These are phyloP conservation scores for Pantelozetes paolii DNA, from an alignment of 2,888 invertebrate genomes.

Conservation along the genomic window DNA sequence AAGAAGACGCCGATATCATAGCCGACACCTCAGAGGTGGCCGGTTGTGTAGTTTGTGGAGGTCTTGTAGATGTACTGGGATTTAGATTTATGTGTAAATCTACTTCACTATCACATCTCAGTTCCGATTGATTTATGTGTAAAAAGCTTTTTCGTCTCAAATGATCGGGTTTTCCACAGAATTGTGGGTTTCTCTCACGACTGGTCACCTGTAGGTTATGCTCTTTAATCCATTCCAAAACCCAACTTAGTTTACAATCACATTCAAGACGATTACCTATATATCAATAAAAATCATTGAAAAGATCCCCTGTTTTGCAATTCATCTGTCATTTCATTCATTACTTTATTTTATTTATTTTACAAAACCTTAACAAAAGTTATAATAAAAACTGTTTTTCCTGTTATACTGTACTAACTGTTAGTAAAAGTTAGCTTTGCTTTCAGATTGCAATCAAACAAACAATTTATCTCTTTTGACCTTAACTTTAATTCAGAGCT, in stretches of 20 bases:
- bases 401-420: background rate
- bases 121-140: slow-evolving; percentile 1
- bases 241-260: slow-evolving; percentile 81
- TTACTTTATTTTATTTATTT: background rate
- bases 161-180: slow-evolving; percentile 76
- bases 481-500: background rate
- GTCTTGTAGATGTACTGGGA: background rate
- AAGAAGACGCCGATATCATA: background rate
- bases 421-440: background rate
- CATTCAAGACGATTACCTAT: slow-evolving; percentile 68
- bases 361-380: background rate
- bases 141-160: slow-evolving; percentile 55
- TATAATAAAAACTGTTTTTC: background rate
- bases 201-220: slow-evolving; percentile 87
- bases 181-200: slow-evolving; percentile 83
- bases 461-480: slow-evolving; percentile 18
- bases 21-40: background rate
- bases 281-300: background rate
- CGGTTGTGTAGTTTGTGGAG: background rate
- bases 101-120: background rate
- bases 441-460: slow-evolving; percentile 13
- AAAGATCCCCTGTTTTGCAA: background rate
- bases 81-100: too few species aligned
- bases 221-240: slow-evolving; percentile 81
- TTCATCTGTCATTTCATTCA: slow-evolving; percentile 17